Evolutionary conservation across 2,888 invertebrate genomes (phyloP), one percentile per base, ranked within the genome.

Genomic region (Brachyptera risi): DNA sequence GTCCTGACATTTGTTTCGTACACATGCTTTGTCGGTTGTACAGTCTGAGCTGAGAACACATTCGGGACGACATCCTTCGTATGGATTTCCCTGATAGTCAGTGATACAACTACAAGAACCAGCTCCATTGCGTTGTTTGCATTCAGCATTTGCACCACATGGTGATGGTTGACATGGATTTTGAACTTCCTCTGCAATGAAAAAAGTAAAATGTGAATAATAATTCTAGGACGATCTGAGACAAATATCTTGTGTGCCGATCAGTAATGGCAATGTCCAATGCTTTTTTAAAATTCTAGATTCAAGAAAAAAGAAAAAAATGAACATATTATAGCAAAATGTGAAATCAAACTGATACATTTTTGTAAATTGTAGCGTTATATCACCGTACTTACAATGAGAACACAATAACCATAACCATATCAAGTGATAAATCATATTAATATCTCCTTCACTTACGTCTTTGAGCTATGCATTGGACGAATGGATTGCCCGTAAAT

Each of bases 21-120:
- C 81, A 70, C 94, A 94, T 44, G 92, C 86, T 73, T 86, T 88
- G 71, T 90, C 88, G 1, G 88, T 85, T 31, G 88, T 82, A 73
- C 93, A 94, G 71, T 93, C 92, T 0, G 91, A 86, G 73, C 89
- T 92, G 1, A 91, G 79, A 35, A 92, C 87, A 73, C 93, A 93
- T 78, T 93, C 92, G 1, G 92, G 92, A 66, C 90, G 82, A 70
- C 93, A 92, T 44, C 88, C 88, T 74, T 90, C 88, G 69, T 91
- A 91, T 2, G 92, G 92, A 76, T 92, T 91, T 59, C 92, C 92
- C 71, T 85, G 84, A 71, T 90, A 90, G 68, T 89, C 89, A 69
- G 86, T 83, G 65, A 90, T 83, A 70, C 92, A 93, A 40, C 84
- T 83, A 71, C 92, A 92, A 58, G 90, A 84, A 21, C 90, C 91